Evolutionary conservation across 2,113 vertebrate species (phyloP).

Genomic region (Nothobranchius furzeri): DNA sequence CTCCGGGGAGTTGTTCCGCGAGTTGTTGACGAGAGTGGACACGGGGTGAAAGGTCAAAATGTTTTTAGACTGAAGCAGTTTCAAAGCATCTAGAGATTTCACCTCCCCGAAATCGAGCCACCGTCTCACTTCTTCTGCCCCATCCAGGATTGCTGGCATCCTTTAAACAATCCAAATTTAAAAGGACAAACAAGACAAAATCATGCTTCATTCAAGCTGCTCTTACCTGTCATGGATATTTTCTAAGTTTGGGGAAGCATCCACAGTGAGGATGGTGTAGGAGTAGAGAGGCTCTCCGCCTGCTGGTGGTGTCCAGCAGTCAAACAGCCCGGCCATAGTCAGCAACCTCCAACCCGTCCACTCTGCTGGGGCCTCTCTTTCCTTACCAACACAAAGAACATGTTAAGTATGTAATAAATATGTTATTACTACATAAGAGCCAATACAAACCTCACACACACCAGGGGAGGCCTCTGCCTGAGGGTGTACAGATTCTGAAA

Average conservation of each 20-base stretch:
- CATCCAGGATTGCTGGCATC: slow-evolving; percentile 95
- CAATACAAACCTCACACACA: slow-evolving; percentile 37
- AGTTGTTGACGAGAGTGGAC: slow-evolving; percentile 89
- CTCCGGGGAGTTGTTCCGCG: slow-evolving; percentile 84
- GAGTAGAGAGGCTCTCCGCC: slow-evolving; percentile 88
- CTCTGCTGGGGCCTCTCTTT: slow-evolving; percentile 51
- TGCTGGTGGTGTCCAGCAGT: slow-evolving; percentile 88
- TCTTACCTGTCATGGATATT: slow-evolving; percentile 88
- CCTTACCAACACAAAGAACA: slow-evolving; percentile 42
- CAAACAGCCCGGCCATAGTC: slow-evolving; percentile 97
- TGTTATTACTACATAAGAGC: slow-evolving; percentile 9
- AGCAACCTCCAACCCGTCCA: slow-evolving; percentile 87
- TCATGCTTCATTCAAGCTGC: background rate
- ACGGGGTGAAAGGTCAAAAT: slow-evolving; percentile 88
- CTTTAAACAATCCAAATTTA: slow-evolving; percentile 63
- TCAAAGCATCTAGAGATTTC: slow-evolving; percentile 85
- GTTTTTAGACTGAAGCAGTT: slow-evolving; percentile 86
- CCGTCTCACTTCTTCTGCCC: slow-evolving; percentile 88
- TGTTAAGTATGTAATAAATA: too few species aligned
- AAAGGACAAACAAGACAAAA: background rate
- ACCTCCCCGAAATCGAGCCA: slow-evolving; percentile 94
- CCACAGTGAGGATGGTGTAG: slow-evolving; percentile 91
- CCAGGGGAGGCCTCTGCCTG: slow-evolving; percentile 5
- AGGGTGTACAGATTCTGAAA: slow-evolving; percentile 3
- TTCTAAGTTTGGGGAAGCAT: slow-evolving; percentile 83